Percentiles rank a stretch among this genome's conserved stretches.
Conservation (phyloP, 2,113 vertebrate genomes). For the Grammomys dolichurus region DNA sequence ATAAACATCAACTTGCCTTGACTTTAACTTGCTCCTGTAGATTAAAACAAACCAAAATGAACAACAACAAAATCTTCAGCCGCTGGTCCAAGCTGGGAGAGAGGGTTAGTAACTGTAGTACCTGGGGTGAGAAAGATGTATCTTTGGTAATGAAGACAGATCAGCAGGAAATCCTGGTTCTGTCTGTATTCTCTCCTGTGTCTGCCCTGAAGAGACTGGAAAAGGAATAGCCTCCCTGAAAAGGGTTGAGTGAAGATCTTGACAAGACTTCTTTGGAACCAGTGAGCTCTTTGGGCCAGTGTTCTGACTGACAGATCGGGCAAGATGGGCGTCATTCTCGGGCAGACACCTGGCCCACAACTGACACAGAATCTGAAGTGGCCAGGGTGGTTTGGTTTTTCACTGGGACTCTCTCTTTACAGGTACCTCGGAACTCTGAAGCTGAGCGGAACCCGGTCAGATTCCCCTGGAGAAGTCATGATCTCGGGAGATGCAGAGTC, state of each 20-base stretch:
- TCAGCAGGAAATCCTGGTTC: background rate
- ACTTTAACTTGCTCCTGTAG: background rate
- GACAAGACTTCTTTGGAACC: background rate
- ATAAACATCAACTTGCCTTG: background rate
- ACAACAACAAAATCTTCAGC: background rate
- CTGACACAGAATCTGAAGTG: background rate
- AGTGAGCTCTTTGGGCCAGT: background rate
- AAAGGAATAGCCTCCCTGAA: no score
- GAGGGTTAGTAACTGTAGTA: no score
- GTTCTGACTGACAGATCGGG: background rate
- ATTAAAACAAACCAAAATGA: background rate
- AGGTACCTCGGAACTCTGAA: conserved; percentile 32
- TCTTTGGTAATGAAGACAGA: background rate
- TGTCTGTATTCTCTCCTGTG: background rate
- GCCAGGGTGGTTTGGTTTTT: background rate
- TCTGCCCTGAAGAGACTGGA: background rate
- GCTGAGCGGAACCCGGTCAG: background rate
- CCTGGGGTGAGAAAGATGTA: no score
- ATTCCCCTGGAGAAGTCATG: background rate
- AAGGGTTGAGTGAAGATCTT: background rate
- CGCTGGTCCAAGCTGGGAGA: background rate
- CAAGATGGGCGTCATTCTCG: background rate
- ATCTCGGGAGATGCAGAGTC: background rate
- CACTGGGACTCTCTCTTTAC: background rate
- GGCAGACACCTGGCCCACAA: no score